A percentile compares a stretch with the other conserved stretches of the same genome.
phyloP scores from a whole-genome alignment of 2,797 vertebrate genomes.

The Myripristis murdjan region DNA sequence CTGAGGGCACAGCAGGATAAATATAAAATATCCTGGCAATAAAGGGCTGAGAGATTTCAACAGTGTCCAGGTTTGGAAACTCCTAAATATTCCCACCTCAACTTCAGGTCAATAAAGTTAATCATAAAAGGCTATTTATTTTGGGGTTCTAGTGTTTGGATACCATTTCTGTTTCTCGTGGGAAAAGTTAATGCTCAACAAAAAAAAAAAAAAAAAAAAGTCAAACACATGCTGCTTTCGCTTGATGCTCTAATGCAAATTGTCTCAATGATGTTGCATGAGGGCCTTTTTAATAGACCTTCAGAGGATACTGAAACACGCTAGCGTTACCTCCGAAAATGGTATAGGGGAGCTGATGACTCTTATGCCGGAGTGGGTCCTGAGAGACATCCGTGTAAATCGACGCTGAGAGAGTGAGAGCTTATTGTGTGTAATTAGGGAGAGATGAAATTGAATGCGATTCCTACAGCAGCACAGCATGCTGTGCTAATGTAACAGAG shows the following conservation, averaged over 20 bases:
- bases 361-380: conserved; percentile 45
- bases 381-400: conserved; percentile 65
- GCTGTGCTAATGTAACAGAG: conserved; percentile 77
- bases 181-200: conserved; percentile 61
- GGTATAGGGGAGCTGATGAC: conserved; percentile 44
- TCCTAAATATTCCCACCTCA: conserved; percentile 76
- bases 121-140: conserved; percentile 73
- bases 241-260: conserved; percentile 74
- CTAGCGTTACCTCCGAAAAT: conserved; percentile 56
- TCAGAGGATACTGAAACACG: conserved; percentile 67
- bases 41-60: conserved; percentile 56
- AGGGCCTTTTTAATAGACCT: conserved; percentile 65
- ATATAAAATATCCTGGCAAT: conserved; percentile 66
- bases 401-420: conserved; percentile 55
- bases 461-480: conserved; percentile 71
- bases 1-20: conserved; percentile 52
- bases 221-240: conserved; percentile 62
- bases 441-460: conserved; percentile 76
- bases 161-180: conserved; percentile 74
- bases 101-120: conserved; percentile 75
- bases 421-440: conserved; percentile 77
- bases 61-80: conserved; percentile 68
- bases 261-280: conserved; percentile 72
- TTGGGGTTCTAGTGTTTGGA: conserved; percentile 70
- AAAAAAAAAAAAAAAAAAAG: conserved; percentile 71